Conservation (phyloP, 1,140 invertebrate species). For the Trichonephila clavata region DNA sequence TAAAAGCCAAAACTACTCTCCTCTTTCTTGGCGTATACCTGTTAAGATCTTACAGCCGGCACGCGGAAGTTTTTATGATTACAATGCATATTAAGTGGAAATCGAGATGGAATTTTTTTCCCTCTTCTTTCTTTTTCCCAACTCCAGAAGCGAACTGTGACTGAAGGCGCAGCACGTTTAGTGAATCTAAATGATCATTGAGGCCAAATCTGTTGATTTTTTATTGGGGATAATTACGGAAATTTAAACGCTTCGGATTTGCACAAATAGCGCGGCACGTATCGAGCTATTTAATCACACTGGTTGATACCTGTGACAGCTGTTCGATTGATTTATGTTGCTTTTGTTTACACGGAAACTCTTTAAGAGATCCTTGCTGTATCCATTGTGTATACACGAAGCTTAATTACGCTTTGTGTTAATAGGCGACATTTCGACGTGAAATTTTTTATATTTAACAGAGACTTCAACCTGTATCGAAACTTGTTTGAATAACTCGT, state of each 20-base stretch:
- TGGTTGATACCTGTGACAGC: slow-evolving; percentile 48
- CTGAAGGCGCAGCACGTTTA: slow-evolving; percentile 27
- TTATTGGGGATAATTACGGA: slow-evolving; percentile 68
- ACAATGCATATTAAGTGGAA: slow-evolving; percentile 66
- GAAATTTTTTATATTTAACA: background rate
- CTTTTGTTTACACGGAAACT: slow-evolving; percentile 60
- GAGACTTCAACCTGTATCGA: background rate
- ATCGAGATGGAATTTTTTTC: slow-evolving; percentile 36
- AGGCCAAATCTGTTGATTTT: slow-evolving; percentile 55
- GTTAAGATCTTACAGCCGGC: background rate
- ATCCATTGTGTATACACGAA: slow-evolving; percentile 12
- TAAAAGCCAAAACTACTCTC: background rate
- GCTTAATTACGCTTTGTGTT: slow-evolving; percentile 35
- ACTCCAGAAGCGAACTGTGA: slow-evolving; percentile 1
- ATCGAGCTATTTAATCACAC: slow-evolving; percentile 50
- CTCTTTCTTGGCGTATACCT: background rate
- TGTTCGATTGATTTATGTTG: slow-evolving; percentile 65
- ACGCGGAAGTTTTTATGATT: slow-evolving; percentile 58
- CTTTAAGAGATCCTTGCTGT: slow-evolving; percentile 14
- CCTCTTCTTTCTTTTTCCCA: background rate
- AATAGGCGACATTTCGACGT: slow-evolving; percentile 22
- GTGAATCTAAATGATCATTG: slow-evolving; percentile 53
- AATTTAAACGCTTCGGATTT: slow-evolving; percentile 59
- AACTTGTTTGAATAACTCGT: background rate
- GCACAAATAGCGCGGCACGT: slow-evolving; percentile 57